These are phyloP conservation scores for Neodiprion lecontei DNA, from an alignment of 1,140 invertebrate species.

Conservation along the genomic window DNA sequence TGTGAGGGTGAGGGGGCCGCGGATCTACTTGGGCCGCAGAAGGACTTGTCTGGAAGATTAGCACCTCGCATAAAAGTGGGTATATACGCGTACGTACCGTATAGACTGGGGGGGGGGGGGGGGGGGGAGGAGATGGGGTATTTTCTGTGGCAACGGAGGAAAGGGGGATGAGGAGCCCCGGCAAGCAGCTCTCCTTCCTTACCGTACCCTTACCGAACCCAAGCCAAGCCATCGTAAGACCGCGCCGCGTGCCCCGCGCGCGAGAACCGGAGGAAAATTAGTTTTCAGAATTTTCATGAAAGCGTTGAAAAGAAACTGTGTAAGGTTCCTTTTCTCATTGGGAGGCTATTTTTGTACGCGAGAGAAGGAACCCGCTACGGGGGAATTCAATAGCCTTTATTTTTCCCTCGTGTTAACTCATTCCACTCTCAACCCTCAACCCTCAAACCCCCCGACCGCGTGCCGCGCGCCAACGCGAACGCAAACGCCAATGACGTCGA, in stretches of 20 bases:
- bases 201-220: constrained; percentile 18
- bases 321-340: constrained; percentile 60
- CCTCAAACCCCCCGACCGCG: no score
- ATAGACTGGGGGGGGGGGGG: constrained; percentile 20
- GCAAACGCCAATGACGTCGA: not conserved
- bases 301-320: constrained; percentile 55
- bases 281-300: constrained; percentile 62
- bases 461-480: not conserved
- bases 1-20: constrained; percentile 26
- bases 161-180: constrained; percentile 6
- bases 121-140: constrained; percentile 17
- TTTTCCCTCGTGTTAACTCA: constrained; percentile 52
- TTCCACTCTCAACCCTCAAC: not conserved
- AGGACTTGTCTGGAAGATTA: constrained; percentile 60
- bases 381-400: constrained; percentile 58
- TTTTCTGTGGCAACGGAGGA: not conserved
- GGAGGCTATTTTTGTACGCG: constrained; percentile 54
- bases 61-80: constrained; percentile 60
- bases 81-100: constrained; percentile 22
- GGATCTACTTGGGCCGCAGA: constrained; percentile 18
- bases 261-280: constrained; percentile 52
- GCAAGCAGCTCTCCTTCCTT: constrained; percentile 34
- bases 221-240: constrained; percentile 20
- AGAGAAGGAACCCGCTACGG: constrained; percentile 12
- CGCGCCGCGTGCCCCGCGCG: constrained; percentile 34